A percentile compares a stretch with the other conserved stretches of the same genome.
Evolutionary conservation across 1,140 invertebrate genomes (phyloP).

Genomic region (Drepana arcuata): DNA sequence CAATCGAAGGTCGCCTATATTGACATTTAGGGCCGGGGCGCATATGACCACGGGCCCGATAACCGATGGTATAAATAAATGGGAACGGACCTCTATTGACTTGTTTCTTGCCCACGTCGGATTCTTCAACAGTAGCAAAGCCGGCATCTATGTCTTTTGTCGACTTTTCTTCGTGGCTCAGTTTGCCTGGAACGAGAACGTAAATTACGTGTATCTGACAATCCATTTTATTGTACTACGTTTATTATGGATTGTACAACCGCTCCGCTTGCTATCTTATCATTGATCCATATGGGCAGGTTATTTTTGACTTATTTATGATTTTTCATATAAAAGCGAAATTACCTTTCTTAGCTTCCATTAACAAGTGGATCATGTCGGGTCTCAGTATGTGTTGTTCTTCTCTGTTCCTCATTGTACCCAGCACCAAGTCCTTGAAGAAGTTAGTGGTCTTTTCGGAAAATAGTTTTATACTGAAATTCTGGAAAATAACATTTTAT

Average conservation of each 20-base stretch:
- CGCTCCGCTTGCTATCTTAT: too few species aligned
- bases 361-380: slow-evolving; percentile 69
- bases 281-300: too few species aligned
- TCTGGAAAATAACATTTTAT: too few species aligned
- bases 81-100: slow-evolving; percentile 30
- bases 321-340: not conserved
- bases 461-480: too few species aligned
- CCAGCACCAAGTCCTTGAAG: slow-evolving; percentile 67
- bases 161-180: slow-evolving; percentile 25
- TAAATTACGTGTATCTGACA: too few species aligned
- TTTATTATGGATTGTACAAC: not conserved
- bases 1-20: too few species aligned
- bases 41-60: too few species aligned
- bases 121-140: slow-evolving; percentile 51
- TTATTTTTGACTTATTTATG: not conserved
- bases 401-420: slow-evolving; percentile 70
- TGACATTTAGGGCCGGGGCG: too few species aligned
- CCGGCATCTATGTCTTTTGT: slow-evolving; percentile 23
- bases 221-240: too few species aligned
- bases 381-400: slow-evolving; percentile 46
- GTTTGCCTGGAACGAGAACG: slow-evolving; percentile 21
- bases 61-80: too few species aligned
- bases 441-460: slow-evolving; percentile 59
- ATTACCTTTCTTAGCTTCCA: slow-evolving; percentile 59
- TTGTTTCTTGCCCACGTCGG: slow-evolving; percentile 34